Evolutionary conservation across 2,888 invertebrate species (phyloP), one percentile per base, ranked within the genome.

Genomic region (Pandemis heparana): DNA sequence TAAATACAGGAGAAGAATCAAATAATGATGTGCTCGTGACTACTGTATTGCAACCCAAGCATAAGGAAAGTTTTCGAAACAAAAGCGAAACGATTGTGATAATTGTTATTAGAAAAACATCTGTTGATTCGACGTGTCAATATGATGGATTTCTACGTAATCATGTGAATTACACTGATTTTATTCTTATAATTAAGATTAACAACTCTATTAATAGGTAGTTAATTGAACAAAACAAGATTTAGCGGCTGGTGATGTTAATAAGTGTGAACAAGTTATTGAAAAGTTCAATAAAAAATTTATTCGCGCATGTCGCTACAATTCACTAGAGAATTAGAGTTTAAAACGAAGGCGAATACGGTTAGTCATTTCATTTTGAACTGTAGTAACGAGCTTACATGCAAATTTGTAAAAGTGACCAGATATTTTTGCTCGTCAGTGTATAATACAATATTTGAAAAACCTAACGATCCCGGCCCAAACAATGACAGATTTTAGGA

Each of bases 1-100:
- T 65, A 53, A 41, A 71, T 18, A 46, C 9, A 10, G 43, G 38
- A 46, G 38, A n/a, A 41, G 48, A 60, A 43, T 23, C 41, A 14
- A 16, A 2, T 6, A 41, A 23, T 62, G 23, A 0, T 32, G 23
- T 32, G 23, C 1, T 32, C 2, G 23, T 32, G 2, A 32, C 23
- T 32, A 16, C 18, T 61, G 4, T 9, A 32, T 4, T 46, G 12
- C 48, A 46, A 10, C 0, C 9, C 5, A 2, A 12, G 14, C 5
- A 51, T 16, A 7, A 51, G 5, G 16, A 46, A 46, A 51, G 48
- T 16, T 7, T 51, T 51, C 48, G n/a, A 61, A 41, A 62, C 41
- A 62, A 62, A 62, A 43, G 62, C 60, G 39, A 9, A 39, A 39
- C 9, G n/a, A 8, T 39, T 48, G 14, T 48, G 12, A 48, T 6